phyloP scores from a whole-genome alignment of 2,888 invertebrate species.

The Catocala fraxini region DNA sequence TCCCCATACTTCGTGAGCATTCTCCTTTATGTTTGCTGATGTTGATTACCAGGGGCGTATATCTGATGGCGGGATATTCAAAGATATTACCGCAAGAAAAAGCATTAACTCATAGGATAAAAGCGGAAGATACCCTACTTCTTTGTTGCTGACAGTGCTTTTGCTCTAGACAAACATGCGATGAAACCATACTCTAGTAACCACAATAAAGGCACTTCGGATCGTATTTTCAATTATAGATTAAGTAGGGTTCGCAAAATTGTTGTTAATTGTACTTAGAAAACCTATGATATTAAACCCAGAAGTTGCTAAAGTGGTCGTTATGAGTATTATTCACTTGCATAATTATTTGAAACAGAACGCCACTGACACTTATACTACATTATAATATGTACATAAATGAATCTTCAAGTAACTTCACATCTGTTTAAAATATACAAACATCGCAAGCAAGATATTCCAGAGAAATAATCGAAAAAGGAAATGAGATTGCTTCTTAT shows the following conservation, averaged over 20 bases:
- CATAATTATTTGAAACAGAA: conserved; percentile 24
- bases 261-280: conserved; percentile 2
- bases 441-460: too few species aligned
- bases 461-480: too few species aligned
- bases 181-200: conserved; percentile 24
- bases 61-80: conserved; percentile 23
- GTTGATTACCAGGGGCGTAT: conserved; percentile 18
- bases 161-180: conserved; percentile 22
- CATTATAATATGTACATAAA: too few species aligned
- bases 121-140: conserved; percentile 18
- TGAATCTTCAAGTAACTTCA: too few species aligned
- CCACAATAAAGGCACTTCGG: conserved; percentile 15
- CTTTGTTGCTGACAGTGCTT: conserved; percentile 25
- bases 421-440: too few species aligned
- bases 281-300: too few species aligned
- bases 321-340: conserved; percentile 9
- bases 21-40: conserved; percentile 12
- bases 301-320: too few species aligned
- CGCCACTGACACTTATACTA: too few species aligned
- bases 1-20: too few species aligned
- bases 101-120: conserved; percentile 20
- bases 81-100: conserved; percentile 19
- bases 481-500: too few species aligned
- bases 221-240: background rate
- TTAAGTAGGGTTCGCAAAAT: conserved; percentile 26